Conservation (phyloP, 2,888 invertebrate species). For the Pristionchus japonicus region DNA sequence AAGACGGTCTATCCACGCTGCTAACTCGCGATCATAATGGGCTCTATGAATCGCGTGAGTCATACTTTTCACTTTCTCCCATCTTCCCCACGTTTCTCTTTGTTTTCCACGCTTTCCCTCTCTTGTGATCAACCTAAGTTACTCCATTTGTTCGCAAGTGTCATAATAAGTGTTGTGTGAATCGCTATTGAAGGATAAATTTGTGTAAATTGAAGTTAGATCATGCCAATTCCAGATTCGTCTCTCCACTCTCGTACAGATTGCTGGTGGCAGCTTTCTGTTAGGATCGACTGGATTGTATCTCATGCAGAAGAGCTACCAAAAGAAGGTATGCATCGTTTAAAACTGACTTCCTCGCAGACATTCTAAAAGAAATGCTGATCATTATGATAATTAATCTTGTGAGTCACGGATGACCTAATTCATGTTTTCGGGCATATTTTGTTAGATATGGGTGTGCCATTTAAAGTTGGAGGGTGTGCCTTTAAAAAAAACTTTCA, state of each 20-base stretch:
- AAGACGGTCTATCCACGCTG: not conserved
- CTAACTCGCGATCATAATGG: constrained; percentile 11
- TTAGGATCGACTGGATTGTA: constrained; percentile 68
- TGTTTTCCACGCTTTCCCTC: not conserved
- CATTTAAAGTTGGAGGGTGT: too few relatives aligned
- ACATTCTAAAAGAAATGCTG: too few relatives aligned
- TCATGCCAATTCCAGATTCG: constrained; percentile 53
- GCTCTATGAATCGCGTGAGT: constrained; percentile 40
- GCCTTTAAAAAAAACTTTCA: too few relatives aligned
- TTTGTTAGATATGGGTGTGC: too few relatives aligned
- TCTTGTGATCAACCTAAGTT: not conserved
- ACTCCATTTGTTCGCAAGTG: not conserved
- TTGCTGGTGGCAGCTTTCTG: constrained; percentile 69
- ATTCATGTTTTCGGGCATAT: too few relatives aligned
- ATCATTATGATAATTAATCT: too few relatives aligned
- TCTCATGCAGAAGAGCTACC: constrained; percentile 67
- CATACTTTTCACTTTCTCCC: not conserved
- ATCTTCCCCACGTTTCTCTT: not conserved
- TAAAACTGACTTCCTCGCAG: not conserved
- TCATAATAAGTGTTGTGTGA: too few relatives aligned
- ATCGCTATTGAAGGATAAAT: not conserved
- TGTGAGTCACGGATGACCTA: too few relatives aligned
- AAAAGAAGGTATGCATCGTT: constrained; percentile 58
- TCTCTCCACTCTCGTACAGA: constrained; percentile 64
- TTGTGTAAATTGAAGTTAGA: not conserved